Evolutionary conservation across 2,113 vertebrate species (phyloP), one percentile per base, ranked within the genome.

Genomic region (Acanthochromis polyacanthus): DNA sequence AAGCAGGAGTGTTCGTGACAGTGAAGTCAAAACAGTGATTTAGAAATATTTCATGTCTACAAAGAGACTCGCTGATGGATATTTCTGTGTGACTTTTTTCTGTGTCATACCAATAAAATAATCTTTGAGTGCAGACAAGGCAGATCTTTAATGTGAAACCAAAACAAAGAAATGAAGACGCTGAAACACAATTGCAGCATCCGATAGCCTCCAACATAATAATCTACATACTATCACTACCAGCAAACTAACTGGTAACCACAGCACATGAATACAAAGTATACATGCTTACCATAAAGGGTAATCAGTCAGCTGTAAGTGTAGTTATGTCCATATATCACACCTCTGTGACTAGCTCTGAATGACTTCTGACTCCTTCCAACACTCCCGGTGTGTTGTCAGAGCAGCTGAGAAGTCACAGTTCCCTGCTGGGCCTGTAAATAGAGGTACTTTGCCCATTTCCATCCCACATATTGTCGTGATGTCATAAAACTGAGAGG

Each of bases 401-500:
- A 62, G 62, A 71, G 64, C 61, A 43, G 57, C 68, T 1, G n/a
- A 36, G 6, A 50, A 48, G 53, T 79, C 56, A 71, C 32, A 48
- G 71, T 64, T 75, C 81, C 71, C 60, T 74, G 16, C 22, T 5
- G 5, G 51, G 50, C 59, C 62, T 58, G 67, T 60, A 55, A 77
- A 62, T 53, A 63, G 45, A 76, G 30, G 32, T 58, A 52, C 56
- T 67, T 61, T 74, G 62, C 19, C 55, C 55, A 76, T 80, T 78
- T 73, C 70, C 79, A 76, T 71, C 63, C 50, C 15, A 59, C 56
- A 73, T 61, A 23, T 70, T 61, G 76, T 66, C 19, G 16, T 46
- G 66, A 72, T 85, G 79, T 80, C 78, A 84, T 71, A 53, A 64
- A 81, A 72, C 70, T 45, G 59, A 84, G 76, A 83, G 87, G 83